A percentile compares a stretch with the other conserved stretches of the same genome.
Evolutionary conservation across 2,113 vertebrate genomes (phyloP).

Genomic region (Taxidea taxus): DNA sequence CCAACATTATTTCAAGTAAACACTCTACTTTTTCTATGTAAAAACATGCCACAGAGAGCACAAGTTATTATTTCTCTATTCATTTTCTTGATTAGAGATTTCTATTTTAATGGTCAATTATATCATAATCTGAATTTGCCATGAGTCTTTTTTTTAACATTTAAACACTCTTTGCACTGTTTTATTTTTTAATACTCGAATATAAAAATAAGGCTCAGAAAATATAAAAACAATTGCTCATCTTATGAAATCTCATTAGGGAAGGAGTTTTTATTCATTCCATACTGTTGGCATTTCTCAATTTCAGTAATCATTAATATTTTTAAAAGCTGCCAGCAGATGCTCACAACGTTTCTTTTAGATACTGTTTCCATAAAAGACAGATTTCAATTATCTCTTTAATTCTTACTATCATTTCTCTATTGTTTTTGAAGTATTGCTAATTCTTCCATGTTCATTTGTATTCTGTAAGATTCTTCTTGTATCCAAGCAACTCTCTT

Average conservation of each 20-base stretch:
- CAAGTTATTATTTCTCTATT: background rate
- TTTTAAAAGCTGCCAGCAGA: conserved; percentile 47
- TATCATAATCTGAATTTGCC: conserved; percentile 6
- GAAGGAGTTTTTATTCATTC: conserved; percentile 9
- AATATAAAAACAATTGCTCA: conserved; percentile 20
- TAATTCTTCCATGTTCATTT: conserved; percentile 25
- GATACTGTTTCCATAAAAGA: conserved; percentile 33
- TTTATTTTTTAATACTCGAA: conserved; percentile 12
- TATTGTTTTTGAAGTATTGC: conserved; percentile 44
- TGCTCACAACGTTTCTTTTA: conserved; percentile 45
- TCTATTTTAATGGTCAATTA: conserved; percentile 31
- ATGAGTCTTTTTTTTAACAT: background rate
- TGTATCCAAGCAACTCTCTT: conserved; percentile 32
- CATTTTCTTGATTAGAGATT: background rate
- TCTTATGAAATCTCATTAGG: conserved; percentile 28
- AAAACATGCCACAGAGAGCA: background rate
- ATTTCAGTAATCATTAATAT: conserved; percentile 54
- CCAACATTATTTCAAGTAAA: conserved; percentile 5
- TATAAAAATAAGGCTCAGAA: conserved; percentile 11
- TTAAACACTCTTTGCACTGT: background rate
- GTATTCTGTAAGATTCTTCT: conserved; percentile 32
- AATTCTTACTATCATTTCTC: conserved; percentile 4
- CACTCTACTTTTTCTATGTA: background rate
- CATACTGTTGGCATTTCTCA: conserved; percentile 17
- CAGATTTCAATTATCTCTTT: conserved; percentile 39